These are phyloP conservation scores for Zoanthus solanderi DNA, from an alignment of 92 coral and sea anemone genomes.

Conservation along the genomic window DNA sequence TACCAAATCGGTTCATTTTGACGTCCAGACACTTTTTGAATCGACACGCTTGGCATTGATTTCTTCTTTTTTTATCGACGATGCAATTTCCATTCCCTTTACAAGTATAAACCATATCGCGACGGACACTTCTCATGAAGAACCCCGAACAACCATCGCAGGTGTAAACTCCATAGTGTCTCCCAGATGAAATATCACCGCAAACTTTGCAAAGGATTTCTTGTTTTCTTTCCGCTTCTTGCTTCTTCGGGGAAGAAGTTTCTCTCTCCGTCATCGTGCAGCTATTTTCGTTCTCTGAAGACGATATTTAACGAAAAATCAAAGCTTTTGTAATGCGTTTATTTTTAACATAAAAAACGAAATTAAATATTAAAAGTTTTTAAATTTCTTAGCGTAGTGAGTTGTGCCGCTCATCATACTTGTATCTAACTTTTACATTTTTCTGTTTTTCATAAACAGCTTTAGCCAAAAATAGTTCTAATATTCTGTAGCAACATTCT, in stretches of 20 bases:
- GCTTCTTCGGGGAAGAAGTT: constrained; percentile 80
- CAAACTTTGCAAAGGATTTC: constrained; percentile 96
- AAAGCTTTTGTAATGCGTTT: constrained; percentile 24
- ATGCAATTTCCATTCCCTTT: constrained; percentile 95
- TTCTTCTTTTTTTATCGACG: constrained; percentile 95
- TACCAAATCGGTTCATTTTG: constrained; percentile 98
- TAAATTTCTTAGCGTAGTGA: not conserved
- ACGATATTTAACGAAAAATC: constrained; percentile 42
- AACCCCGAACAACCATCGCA: constrained; percentile 99
- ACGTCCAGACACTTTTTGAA: constrained; percentile 97
- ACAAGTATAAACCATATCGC: constrained; percentile 97
- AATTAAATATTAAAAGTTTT: constrained; percentile 39
- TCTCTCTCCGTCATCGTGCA: constrained; percentile 69
- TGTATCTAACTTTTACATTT: constrained; percentile 39
- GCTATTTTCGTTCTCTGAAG: constrained; percentile 62
- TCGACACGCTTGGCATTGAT: constrained; percentile 99
- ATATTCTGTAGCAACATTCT: not conserved
- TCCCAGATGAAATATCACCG: constrained; percentile 97
- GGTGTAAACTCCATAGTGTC: constrained; percentile 96
- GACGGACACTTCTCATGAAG: constrained; percentile 96
- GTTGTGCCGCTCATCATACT: constrained; percentile 5
- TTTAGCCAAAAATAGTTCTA: not conserved
- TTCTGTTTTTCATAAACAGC: constrained; percentile 1
- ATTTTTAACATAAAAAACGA: constrained; percentile 4
- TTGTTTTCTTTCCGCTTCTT: constrained; percentile 78